Percentiles rank a stretch among this genome's conserved stretches.
These are phyloP conservation scores for Hydraecia micacea DNA, from an alignment of 2,888 invertebrate species.

Conservation along the genomic window DNA sequence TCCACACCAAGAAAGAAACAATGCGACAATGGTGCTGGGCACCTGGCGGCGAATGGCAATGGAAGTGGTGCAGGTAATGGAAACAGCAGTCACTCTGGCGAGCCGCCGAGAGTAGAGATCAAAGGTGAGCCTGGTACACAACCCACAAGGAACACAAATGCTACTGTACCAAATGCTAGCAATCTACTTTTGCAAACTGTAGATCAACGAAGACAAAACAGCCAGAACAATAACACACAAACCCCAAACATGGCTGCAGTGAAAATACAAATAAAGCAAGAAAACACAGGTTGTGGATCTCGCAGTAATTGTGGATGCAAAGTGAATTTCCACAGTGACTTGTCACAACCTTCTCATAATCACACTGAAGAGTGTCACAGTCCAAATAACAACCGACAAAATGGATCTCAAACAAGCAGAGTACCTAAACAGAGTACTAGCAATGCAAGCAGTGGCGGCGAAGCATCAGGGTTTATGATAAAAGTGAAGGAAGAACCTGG, in stretches of 20 bases:
- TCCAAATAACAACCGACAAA: constrained; percentile 71
- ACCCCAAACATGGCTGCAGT: constrained; percentile 42
- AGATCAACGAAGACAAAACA: constrained; percentile 48
- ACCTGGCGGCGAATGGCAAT: constrained; percentile 33
- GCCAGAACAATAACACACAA: constrained; percentile 53
- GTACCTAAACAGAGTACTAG: constrained; percentile 64
- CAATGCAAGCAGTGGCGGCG: constrained; percentile 60
- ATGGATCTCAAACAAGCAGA: constrained; percentile 70
- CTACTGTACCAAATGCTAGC: constrained; percentile 56
- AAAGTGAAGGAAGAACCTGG: constrained; percentile 82
- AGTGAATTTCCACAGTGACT: constrained; percentile 53
- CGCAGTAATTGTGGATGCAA: constrained; percentile 63
- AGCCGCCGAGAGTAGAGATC: constrained; percentile 70
- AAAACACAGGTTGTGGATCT: constrained; percentile 65
- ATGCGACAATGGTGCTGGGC: constrained; percentile 72
- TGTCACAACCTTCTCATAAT: constrained; percentile 55
- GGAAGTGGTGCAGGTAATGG: constrained; percentile 56
- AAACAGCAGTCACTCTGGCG: constrained; percentile 52
- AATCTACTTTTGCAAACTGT: constrained; percentile 56
- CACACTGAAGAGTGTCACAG: constrained; percentile 70
- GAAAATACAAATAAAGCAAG: constrained; percentile 71
- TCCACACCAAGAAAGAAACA: constrained; percentile 78
- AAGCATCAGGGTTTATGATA: constrained; percentile 60
- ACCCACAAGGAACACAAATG: constrained; percentile 62
- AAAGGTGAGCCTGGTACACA: constrained; percentile 80